Evolutionary conservation across 2,113 vertebrate genomes (phyloP).

Genomic region (Sialia sialis): DNA sequence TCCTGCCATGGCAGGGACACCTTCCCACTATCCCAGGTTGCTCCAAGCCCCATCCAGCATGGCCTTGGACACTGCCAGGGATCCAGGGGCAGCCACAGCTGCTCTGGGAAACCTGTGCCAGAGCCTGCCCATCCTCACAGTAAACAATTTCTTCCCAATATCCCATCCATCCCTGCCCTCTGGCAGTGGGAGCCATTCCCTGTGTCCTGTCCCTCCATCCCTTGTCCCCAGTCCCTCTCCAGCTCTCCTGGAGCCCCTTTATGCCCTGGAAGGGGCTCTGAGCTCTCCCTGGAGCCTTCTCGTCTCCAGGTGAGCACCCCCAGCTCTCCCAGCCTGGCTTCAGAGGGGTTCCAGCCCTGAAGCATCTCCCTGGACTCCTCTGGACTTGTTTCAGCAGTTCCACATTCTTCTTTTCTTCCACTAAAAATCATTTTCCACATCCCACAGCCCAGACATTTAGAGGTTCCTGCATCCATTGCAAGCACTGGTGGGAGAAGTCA

Average conservation of each 20-base stretch:
- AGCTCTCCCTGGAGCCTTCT: neutral
- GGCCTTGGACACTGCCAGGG: accelerated
- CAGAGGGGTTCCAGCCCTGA: accelerated
- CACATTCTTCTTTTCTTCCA: neutral
- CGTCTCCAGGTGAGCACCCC: accelerated
- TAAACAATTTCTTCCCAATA: accelerated
- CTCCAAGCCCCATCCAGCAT: accelerated
- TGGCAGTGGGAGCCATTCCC: neutral
- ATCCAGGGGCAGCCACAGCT: neutral
- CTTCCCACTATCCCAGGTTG: accelerated
- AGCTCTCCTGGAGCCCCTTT: neutral
- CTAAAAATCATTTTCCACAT: neutral
- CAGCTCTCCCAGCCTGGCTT: neutral
- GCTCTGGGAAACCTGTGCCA: neutral
- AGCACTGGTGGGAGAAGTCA: neutral
- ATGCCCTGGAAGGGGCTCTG: accelerated
- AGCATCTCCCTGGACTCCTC: accelerated
- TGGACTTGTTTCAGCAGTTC: neutral
- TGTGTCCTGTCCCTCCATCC: accelerated
- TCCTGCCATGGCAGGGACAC: accelerated
- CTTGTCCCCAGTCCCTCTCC: neutral
- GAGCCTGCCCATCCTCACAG: accelerated
- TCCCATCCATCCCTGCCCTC: accelerated
- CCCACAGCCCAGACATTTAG: neutral
- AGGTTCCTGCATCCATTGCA: accelerated